Evolutionary conservation across 2,888 invertebrate species (phyloP).

Genomic region (Agrochola circellaris): DNA sequence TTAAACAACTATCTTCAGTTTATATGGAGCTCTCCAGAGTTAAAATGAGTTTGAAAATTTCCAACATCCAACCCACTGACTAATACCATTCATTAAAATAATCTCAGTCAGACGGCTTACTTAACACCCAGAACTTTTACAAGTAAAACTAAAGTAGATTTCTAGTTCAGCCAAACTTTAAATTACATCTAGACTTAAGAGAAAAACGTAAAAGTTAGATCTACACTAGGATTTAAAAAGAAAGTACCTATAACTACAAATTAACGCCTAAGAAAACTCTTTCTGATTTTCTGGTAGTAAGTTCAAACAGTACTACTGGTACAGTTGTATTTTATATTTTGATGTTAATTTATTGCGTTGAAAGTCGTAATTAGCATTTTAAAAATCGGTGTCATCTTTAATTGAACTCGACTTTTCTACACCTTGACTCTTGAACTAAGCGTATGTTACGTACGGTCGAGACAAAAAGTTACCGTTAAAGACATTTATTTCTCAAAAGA

Average conservation of each 20-base stretch:
- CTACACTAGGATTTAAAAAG: background rate
- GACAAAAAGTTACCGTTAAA: too few relatives aligned
- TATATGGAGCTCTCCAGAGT: background rate
- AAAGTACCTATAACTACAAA: background rate
- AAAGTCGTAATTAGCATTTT: too few relatives aligned
- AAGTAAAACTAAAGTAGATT: background rate
- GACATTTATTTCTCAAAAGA: too few relatives aligned
- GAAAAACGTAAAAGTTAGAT: background rate
- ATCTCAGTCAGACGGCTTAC: conserved; percentile 17
- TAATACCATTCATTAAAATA: conserved; percentile 13
- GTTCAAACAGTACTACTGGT: background rate
- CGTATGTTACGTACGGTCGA: too few relatives aligned
- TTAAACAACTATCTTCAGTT: background rate
- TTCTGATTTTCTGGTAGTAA: background rate
- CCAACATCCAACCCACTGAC: background rate
- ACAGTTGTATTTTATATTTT: too few relatives aligned
- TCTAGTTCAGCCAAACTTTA: conserved; percentile 9
- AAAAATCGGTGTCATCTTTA: too few relatives aligned
- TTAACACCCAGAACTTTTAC: conserved; percentile 9
- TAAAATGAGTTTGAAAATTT: conserved; percentile 10
- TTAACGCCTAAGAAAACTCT: background rate
- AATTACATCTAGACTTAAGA: background rate
- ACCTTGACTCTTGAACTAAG: too few relatives aligned
- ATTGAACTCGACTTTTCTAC: too few relatives aligned
- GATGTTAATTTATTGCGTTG: too few relatives aligned